These are phyloP conservation scores for Eulemur albifrons DNA, from an alignment of 2,797 vertebrate genomes.

Conservation along the genomic window DNA sequence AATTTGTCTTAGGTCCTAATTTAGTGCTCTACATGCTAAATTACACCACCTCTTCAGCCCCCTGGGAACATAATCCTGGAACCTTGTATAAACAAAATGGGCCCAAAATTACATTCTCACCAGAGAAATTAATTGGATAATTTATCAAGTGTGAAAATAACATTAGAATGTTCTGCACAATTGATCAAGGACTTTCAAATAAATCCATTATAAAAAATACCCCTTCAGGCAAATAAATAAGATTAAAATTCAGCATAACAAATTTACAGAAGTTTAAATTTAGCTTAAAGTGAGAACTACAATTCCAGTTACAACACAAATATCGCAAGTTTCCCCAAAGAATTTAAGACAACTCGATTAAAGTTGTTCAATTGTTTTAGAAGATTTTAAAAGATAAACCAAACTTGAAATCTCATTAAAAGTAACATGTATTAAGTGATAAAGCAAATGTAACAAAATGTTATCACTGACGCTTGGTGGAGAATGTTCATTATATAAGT, in stretches of 20 bases:
- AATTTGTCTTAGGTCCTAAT: background rate
- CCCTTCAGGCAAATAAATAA: conserved; percentile 55
- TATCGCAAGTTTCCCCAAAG: background rate
- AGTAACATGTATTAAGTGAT: background rate
- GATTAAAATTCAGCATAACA: conserved; percentile 36
- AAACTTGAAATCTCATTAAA: background rate
- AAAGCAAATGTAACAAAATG: background rate
- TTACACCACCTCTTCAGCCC: background rate
- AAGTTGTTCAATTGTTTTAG: background rate
- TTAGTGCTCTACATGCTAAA: background rate
- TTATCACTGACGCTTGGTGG: background rate
- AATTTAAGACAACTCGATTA: background rate
- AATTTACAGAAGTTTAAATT: background rate
- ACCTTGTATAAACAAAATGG: conserved; percentile 8
- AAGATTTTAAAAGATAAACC: background rate
- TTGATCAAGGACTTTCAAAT: conserved; percentile 37
- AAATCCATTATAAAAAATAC: conserved; percentile 41
- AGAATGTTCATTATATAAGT: background rate
- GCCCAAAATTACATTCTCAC: conserved; percentile 39
- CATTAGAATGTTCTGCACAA: conserved; percentile 41
- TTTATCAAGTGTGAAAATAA: conserved; percentile 55
- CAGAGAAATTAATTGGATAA: conserved; percentile 53
- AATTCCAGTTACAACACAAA: background rate
- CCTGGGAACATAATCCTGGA: conserved; percentile 27
- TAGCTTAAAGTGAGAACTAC: background rate